Base-by-base conservation (phyloP, 1,140 invertebrate genomes). In the Tetranychus cinnabarinus region DNA sequence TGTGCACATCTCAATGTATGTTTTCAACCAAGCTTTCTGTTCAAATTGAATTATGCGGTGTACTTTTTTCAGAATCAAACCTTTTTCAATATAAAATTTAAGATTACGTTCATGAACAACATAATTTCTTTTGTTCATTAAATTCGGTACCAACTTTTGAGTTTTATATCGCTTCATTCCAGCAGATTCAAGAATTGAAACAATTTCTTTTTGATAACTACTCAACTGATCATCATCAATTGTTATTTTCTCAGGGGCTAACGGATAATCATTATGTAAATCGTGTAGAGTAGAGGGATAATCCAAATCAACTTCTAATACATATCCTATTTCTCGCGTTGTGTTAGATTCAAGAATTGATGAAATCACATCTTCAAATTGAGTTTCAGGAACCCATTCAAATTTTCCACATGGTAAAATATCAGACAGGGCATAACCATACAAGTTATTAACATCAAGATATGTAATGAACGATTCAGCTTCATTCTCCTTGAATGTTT, bases 51-150 rank as follows among this genome's bases (percentile, higher is more conserved):
- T 61, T 42, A 76, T 69, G 68, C 71, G 66, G 70, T 78, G 69
- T 45, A 78, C 69, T 70, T 76, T 75, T 56, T 63, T 71, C 56
- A 77, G 56, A 64, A 67, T 68, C 37, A 78, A 50, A 42, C 75
- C 77, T 61, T 69, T 33, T 58, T 69, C 56, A 34, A 77, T n/a
- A 63, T 70, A 74, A 67, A 75, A 73, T 69, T 76, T 68, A 45
- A 78, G 69, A 67, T 72, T 74, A 62, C 65, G 59, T 68, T 76
- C 75, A 68, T 77, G 77, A 47, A 77, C 69, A 50, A 73, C 65
- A 69, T 77, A 77, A 39, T 72, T 73, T 61, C 65, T 63, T 48
- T 65, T 66, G 52, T 60, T 31, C 8, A 52, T 1, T 39, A 65
- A 60, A 64, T 58, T 61, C 1, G 45, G 58, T 10, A 55, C 12